phyloP scores from a whole-genome alignment of 92 coral and sea anemone genomes.

The Hydrozoanthus gracilis region DNA sequence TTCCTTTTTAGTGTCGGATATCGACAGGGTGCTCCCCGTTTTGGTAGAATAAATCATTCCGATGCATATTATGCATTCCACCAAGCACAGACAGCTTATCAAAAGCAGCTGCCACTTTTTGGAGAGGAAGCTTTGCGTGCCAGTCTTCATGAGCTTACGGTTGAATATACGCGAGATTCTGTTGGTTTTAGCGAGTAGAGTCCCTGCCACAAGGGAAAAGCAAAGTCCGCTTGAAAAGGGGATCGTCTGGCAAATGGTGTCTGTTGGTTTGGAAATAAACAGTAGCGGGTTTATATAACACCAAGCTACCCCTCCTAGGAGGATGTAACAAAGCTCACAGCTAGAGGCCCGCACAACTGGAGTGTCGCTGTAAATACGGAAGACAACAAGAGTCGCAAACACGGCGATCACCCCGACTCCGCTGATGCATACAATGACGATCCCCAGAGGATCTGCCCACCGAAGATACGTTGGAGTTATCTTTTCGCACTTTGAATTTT shows the following conservation, averaged over 20 bases:
- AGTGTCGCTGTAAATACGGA: slow-evolving; percentile 72
- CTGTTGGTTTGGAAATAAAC: slow-evolving; percentile 70
- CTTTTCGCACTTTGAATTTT: slow-evolving; percentile 73
- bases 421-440: slow-evolving; percentile 63
- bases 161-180: slow-evolving; percentile 90
- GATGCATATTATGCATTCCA: slow-evolving; percentile 68
- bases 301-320: slow-evolving; percentile 80
- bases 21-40: slow-evolving; percentile 67
- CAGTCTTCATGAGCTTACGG: slow-evolving; percentile 76
- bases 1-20: slow-evolving; percentile 73
- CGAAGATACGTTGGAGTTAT: slow-evolving; percentile 71
- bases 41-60: slow-evolving; percentile 54
- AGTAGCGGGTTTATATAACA: slow-evolving; percentile 74
- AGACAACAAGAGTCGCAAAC: slow-evolving; percentile 64
- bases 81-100: slow-evolving; percentile 70
- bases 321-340: slow-evolving; percentile 82
- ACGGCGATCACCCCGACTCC: slow-evolving; percentile 71
- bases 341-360: slow-evolving; percentile 94
- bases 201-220: slow-evolving; percentile 82
- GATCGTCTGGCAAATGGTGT: slow-evolving; percentile 64
- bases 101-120: slow-evolving; percentile 79
- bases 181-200: slow-evolving; percentile 87
- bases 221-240: slow-evolving; percentile 78
- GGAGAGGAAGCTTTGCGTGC: slow-evolving; percentile 82
- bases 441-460: slow-evolving; percentile 70